Base-by-base conservation (phyloP, 2,888 invertebrate species). In the Chrysina gloriosa region DNA sequence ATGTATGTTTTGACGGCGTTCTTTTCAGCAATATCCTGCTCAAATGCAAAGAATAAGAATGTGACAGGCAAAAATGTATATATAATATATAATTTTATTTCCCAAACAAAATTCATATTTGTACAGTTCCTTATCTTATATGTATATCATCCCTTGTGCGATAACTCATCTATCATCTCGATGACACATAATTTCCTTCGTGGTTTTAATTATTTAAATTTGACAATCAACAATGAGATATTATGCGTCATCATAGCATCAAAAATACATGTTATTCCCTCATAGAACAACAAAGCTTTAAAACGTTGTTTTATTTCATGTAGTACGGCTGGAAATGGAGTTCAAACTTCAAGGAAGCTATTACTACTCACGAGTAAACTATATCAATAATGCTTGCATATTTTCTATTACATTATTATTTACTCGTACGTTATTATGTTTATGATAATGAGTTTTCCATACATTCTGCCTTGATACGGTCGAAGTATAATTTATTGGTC, bases 251-350 rank as follows among this genome's bases (percentile, higher is more conserved):
- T 48, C 48, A 64, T 64, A 36, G 25, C 11, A 27, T 39, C 27
- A 16, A 47, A 14, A 45, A 48, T 67, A 63, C 23, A 50, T 63
- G 70, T 67, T 64, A 56, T 29, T 14, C 67, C 45, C 63, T 63
- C 34, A 64, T 68, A 63, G 63, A 34, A 34, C 19, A 48, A 66
- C 69, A 74, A 68, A 76, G 73, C 72, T 77, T 74, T 79, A 77
- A 76, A 76, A 78, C 75, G 71, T 72, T 78, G 75, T 78, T 82
- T 81, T 81, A 76, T 81, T 84, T 84, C 84, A 84, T 85, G 80
- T 86, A 94, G 94, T 93, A 90, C 89, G 93, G 93, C 90, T 95
- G 96, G 96, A 94, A 94, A 90, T 92, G 94, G 92, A 95, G 95
- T 91, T 90, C 94, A 87, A 92, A 95, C 93, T 96, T 96, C 95